Evolutionary conservation across 2,888 invertebrate genomes (phyloP), one percentile per base, ranked within the genome.

Genomic region (Syrista parreyssii): DNA sequence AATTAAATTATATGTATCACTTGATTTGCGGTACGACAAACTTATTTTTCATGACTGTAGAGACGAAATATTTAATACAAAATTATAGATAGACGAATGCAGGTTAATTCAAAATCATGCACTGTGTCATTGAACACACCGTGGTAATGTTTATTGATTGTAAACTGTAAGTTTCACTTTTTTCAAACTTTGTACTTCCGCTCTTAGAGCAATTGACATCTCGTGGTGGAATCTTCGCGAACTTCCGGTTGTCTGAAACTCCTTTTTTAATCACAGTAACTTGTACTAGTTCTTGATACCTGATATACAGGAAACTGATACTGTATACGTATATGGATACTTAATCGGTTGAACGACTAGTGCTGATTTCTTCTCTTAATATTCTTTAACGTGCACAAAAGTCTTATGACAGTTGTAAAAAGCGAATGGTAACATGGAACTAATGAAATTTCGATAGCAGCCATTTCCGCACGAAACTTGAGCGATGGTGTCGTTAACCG

Each of bases 291-390:
- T 55, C 55, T 68, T 72, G 68, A 73, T 78, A 68, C 35, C 12
- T 33, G 74, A 74, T 71, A 69, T 74, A 71, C 80, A 76, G 78
- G 75, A 55, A 55, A 55, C 9, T 23, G 40, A 23, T 55, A 55
- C 40, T 23, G 40, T 9, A 1, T 9, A 9, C 40, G 0, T 55
- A 40, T 40, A 9, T 55, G 40, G 40, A 55, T 40, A 40, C 23
- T 55, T 23, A 4, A 23, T 23, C 6, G 40, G 40, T 55, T 23
- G 23, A 55, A 55, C 23, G 40, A 23, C 40, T 23, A 9, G 6
- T 2, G 23, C 6, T 15, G 23, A 55, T 55, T 23, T 23, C 40
- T 40, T 40, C 9, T 1, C 9, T 55, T 23, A 55, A 9, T 6
- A 55, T 23, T 6, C 9, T 55, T 15, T 23, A 55, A 55, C 34